Conservation (phyloP, 1,140 invertebrate species). For the Ips nitidus region DNA sequence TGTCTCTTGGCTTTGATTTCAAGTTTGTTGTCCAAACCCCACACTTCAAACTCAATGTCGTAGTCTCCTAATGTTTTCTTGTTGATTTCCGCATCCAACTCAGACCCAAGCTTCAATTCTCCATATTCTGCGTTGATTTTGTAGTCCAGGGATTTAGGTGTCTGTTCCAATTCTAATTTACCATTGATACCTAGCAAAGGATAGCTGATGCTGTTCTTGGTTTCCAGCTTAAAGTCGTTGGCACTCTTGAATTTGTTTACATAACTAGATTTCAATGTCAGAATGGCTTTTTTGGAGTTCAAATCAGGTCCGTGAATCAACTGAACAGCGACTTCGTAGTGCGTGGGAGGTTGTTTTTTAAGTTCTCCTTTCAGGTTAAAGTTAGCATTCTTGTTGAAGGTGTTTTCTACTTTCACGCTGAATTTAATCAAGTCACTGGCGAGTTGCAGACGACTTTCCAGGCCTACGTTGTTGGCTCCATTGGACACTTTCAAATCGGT, state of each 20-base stretch:
- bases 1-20: slow-evolving; percentile 59
- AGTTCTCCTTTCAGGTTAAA: slow-evolving; percentile 59
- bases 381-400: slow-evolving; percentile 60
- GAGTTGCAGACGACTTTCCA: slow-evolving; percentile 49
- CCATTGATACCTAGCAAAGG: slow-evolving; percentile 55
- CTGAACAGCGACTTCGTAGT: slow-evolving; percentile 56
- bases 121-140: slow-evolving; percentile 57
- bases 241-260: slow-evolving; percentile 36
- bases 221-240: slow-evolving; percentile 39
- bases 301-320: slow-evolving; percentile 65
- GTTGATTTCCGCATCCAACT: slow-evolving; percentile 58
- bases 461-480: slow-evolving; percentile 55
- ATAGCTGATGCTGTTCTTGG: slow-evolving; percentile 56
- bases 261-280: slow-evolving; percentile 49
- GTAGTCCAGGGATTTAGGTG: slow-evolving; percentile 56
- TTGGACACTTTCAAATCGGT: slow-evolving; percentile 58
- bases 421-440: slow-evolving; percentile 50
- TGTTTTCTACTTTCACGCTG: slow-evolving; percentile 56
- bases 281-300: slow-evolving; percentile 57
- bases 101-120: slow-evolving; percentile 58
- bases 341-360: slow-evolving; percentile 38
- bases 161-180: slow-evolving; percentile 57
- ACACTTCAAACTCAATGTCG: slow-evolving; percentile 58
- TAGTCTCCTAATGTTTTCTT: slow-evolving; percentile 59
- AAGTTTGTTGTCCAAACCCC: slow-evolving; percentile 60